Conservation (phyloP, 2,797 vertebrate genomes). For the Cossypha heuglini region DNA sequence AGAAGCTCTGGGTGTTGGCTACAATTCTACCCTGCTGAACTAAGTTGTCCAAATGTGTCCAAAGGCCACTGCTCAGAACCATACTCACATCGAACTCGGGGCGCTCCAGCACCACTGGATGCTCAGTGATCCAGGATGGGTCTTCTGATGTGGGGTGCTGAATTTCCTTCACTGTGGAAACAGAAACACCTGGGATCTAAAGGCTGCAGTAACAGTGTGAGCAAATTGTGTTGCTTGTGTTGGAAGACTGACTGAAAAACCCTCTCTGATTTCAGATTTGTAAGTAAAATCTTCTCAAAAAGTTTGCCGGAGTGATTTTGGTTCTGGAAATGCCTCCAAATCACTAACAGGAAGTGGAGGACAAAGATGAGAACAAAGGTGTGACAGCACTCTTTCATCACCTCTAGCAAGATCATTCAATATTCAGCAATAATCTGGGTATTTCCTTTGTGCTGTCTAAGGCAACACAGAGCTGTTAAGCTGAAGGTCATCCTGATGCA, state of each 20-base stretch:
- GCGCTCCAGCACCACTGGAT: slow-evolving; percentile 45
- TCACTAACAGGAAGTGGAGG: neutral
- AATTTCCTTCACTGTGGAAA: slow-evolving; percentile 74
- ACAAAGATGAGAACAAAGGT: neutral
- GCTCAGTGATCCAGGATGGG: slow-evolving; percentile 56
- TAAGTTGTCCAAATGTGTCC: neutral
- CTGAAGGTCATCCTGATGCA: neutral
- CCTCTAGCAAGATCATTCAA: neutral
- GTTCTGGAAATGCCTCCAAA: neutral
- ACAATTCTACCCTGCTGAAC: neutral
- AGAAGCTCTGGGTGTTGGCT: neutral
- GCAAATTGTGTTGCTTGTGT: neutral
- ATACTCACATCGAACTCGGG: slow-evolving; percentile 55
- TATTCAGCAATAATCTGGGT: neutral
- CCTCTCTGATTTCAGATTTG: neutral
- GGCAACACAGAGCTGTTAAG: neutral
- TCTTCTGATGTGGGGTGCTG: slow-evolving; percentile 54
- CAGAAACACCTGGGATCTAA: neutral
- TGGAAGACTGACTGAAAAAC: neutral
- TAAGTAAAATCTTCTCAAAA: neutral
- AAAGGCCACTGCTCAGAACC: neutral
- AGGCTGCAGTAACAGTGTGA: neutral
- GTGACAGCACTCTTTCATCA: neutral
- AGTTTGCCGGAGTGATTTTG: neutral
- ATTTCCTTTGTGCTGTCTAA: neutral